Conservation (phyloP, 1,140 invertebrate genomes). For the Diorhabda elongata region DNA sequence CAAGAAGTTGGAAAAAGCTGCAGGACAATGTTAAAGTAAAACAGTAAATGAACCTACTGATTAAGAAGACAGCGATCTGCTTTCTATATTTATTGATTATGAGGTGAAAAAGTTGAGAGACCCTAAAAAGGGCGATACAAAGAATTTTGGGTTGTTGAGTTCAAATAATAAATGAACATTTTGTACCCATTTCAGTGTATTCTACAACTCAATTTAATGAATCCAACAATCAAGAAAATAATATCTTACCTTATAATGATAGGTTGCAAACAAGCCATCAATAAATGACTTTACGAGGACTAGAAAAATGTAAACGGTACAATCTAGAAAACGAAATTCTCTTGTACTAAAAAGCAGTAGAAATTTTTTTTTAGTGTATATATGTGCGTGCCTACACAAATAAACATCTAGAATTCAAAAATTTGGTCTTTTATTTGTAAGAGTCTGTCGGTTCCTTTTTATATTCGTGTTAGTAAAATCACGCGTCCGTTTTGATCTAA, state of each 20-base stretch:
- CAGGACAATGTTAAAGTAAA: background rate
- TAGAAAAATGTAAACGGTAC: background rate
- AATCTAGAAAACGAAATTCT: background rate
- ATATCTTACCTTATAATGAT: background rate
- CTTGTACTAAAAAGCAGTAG: background rate
- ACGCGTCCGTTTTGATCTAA: background rate
- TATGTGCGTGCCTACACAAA: background rate
- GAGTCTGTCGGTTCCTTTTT: background rate
- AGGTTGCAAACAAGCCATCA: background rate
- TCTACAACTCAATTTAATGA: slow-evolving; percentile 10
- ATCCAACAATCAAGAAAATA: slow-evolving; percentile 7
- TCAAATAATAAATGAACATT: slow-evolving; percentile 8
- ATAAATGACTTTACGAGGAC: background rate
- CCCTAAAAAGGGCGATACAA: slow-evolving; percentile 1
- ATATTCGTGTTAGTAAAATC: background rate
- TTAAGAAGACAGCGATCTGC: slow-evolving; percentile 9
- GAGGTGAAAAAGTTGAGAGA: slow-evolving; percentile 5
- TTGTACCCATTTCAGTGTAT: slow-evolving; percentile 4
- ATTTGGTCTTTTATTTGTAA: background rate
- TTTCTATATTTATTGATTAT: slow-evolving; percentile 3
- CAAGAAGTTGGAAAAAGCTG: slow-evolving; percentile 5
- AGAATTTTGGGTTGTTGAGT: slow-evolving; percentile 8
- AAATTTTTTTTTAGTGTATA: background rate
- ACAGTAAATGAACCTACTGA: slow-evolving; percentile 1
- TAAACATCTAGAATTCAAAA: background rate